phyloP scores from a whole-genome alignment of 2,113 vertebrate species.

The Struthidea cinerea region DNA sequence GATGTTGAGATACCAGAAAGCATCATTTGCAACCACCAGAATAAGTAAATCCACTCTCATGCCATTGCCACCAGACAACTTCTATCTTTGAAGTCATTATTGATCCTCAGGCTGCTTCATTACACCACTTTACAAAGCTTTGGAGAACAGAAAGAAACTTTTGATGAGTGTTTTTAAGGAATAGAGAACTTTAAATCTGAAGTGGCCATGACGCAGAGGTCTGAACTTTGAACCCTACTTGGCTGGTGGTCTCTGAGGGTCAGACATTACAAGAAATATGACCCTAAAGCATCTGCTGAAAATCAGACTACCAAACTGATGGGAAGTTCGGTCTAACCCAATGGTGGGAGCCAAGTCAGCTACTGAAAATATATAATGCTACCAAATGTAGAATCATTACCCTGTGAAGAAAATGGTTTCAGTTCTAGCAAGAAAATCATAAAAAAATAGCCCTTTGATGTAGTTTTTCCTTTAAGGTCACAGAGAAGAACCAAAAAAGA shows the following conservation, averaged over 20 bases:
- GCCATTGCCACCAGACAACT: not conserved
- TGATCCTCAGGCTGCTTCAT: not conserved
- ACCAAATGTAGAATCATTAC: not conserved
- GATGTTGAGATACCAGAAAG: not conserved
- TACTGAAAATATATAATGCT: not conserved
- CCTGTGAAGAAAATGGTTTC: not conserved
- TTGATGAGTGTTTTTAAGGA: not conserved
- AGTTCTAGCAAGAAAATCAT: not conserved
- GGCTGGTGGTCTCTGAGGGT: not conserved
- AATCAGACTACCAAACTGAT: not conserved
- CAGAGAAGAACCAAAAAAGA: not conserved
- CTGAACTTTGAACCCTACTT: conserved; percentile 3
- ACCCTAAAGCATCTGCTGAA: conserved; percentile 17
- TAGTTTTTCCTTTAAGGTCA: not conserved
- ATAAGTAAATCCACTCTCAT: not conserved
- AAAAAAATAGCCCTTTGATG: not conserved
- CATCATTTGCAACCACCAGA: not conserved
- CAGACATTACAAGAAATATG: not conserved
- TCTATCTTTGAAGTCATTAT: not conserved
- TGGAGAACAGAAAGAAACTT: not conserved
- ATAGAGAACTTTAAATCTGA: not conserved
- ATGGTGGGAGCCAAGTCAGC: not conserved
- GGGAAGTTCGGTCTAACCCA: not conserved
- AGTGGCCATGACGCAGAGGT: not conserved
- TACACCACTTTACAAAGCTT: not conserved